Percentiles rank a stretch among this genome's conserved stretches.
phyloP scores from a whole-genome alignment of 2,797 vertebrate species.

The Melanogrammus aeglefinus region DNA sequence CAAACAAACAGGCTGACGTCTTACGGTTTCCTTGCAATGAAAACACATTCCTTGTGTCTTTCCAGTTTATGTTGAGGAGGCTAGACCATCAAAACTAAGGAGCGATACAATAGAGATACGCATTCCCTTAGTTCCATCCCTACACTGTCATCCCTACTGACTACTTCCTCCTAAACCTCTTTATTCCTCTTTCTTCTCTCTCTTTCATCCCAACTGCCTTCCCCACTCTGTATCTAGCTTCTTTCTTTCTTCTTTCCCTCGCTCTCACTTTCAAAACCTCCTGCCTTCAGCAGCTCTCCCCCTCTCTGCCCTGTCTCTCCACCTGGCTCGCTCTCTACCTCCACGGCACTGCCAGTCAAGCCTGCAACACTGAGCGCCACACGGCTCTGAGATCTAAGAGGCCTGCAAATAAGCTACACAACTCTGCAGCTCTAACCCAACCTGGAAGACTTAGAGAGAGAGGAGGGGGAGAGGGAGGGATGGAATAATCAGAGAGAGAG shows the following conservation, averaged over 20 bases:
- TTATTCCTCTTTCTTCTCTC: slow-evolving; percentile 8
- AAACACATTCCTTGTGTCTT: slow-evolving; percentile 29
- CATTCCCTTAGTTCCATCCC: not conserved
- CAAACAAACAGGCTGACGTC: not conserved
- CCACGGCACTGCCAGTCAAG: not conserved
- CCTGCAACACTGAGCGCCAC: slow-evolving; percentile 9
- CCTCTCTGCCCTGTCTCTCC: not conserved
- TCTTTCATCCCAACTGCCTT: not conserved
- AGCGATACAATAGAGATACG: not conserved
- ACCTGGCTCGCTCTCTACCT: not conserved
- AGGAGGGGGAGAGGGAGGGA: slow-evolving; percentile 9
- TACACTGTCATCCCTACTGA: not conserved
- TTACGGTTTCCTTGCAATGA: not conserved
- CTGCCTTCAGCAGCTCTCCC: not conserved
- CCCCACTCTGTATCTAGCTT: slow-evolving; percentile 12
- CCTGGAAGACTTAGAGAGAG: slow-evolving; percentile 12
- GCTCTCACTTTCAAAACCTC: slow-evolving; percentile 7
- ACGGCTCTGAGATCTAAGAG: slow-evolving; percentile 35
- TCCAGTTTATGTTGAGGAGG: slow-evolving; percentile 20
- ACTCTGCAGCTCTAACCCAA: not conserved
- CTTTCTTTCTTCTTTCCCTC: slow-evolving; percentile 9
- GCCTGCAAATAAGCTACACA: slow-evolving; percentile 44
- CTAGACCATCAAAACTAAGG: not conserved
- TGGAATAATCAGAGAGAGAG: slow-evolving; percentile 16
- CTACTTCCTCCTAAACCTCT: not conserved